Conservation (phyloP, 2,113 vertebrate species). For the Scalopus aquaticus region DNA sequence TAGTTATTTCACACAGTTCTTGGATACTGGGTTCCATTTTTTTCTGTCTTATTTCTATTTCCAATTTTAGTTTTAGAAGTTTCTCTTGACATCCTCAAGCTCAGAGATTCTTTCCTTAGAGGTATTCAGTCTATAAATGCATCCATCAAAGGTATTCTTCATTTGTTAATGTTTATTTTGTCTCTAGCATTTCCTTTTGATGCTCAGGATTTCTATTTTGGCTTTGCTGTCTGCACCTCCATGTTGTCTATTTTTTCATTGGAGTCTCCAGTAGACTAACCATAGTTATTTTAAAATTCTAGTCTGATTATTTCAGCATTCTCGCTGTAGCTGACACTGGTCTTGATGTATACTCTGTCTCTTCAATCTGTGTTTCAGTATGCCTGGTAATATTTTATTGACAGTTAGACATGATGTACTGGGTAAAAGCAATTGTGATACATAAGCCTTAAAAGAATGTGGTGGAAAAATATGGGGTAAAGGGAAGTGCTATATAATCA, state of each 20-base stretch:
- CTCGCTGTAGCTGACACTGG: neutral
- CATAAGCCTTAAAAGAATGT: neutral
- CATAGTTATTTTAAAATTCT: neutral
- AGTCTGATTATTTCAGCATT: neutral
- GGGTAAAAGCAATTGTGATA: neutral
- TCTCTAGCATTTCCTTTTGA: neutral
- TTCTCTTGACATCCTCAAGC: no score
- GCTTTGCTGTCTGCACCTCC: neutral
- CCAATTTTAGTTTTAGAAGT: neutral
- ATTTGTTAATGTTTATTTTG: neutral
- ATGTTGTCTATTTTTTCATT: neutral
- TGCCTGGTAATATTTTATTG: neutral
- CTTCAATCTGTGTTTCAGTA: neutral
- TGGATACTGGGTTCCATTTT: neutral
- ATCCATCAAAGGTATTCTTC: neutral
- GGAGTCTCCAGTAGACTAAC: neutral
- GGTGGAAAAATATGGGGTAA: rapidly evolving
- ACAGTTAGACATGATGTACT: neutral
- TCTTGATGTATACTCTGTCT: neutral
- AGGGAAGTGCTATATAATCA: neutral
- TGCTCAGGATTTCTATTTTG: neutral
- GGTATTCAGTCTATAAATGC: neutral
- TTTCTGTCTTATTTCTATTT: neutral
- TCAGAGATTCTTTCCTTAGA: neutral
- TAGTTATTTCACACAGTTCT: no score